Percentiles rank a stretch among this genome's conserved stretches.
Evolutionary conservation across 2,797 vertebrate species (phyloP).

Genomic region (Peromyscus eremicus): DNA sequence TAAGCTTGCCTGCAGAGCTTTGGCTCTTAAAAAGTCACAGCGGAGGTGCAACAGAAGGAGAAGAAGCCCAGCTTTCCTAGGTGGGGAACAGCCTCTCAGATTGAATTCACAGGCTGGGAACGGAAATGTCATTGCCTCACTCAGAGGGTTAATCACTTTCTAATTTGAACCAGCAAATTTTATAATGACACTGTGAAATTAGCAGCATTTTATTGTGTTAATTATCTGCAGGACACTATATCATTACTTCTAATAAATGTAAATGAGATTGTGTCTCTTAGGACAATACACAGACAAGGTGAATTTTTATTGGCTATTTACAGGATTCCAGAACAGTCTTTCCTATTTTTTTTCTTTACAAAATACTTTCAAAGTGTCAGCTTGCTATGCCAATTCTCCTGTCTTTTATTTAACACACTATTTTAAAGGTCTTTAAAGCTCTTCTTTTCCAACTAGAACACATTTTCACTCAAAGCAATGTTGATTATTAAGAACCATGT

Average conservation of each 20-base stretch:
- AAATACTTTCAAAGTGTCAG: conserved; percentile 77
- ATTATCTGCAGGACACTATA: conserved; percentile 92
- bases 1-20: conserved; percentile 37
- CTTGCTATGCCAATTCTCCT: conserved; percentile 66
- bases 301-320: conserved; percentile 90
- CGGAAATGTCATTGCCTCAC: conserved; percentile 90
- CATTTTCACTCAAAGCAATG: conserved; percentile 80
- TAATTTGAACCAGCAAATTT: conserved; percentile 91
- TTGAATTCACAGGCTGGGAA: conserved; percentile 87
- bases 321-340: conserved; percentile 81
- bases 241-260: conserved; percentile 92
- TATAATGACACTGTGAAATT: conserved; percentile 92
- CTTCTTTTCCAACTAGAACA: conserved; percentile 74
- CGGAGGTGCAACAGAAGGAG: conserved; percentile 58
- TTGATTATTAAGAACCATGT: conserved; percentile 79
- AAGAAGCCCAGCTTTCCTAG: conserved; percentile 81
- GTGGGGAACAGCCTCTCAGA: conserved; percentile 78
- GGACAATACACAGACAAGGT: conserved; percentile 90
- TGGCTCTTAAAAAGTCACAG: conserved; percentile 46
- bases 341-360: conserved; percentile 57
- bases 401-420: conserved; percentile 79
- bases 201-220: conserved; percentile 93
- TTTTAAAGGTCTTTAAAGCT: conserved; percentile 84
- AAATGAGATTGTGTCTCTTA: conserved; percentile 90
- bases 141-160: conserved; percentile 91